A percentile compares a stretch with the other conserved stretches of the same genome.
Evolutionary conservation across 2,797 vertebrate species (phyloP).

Genomic region (Australoheros facetus): DNA sequence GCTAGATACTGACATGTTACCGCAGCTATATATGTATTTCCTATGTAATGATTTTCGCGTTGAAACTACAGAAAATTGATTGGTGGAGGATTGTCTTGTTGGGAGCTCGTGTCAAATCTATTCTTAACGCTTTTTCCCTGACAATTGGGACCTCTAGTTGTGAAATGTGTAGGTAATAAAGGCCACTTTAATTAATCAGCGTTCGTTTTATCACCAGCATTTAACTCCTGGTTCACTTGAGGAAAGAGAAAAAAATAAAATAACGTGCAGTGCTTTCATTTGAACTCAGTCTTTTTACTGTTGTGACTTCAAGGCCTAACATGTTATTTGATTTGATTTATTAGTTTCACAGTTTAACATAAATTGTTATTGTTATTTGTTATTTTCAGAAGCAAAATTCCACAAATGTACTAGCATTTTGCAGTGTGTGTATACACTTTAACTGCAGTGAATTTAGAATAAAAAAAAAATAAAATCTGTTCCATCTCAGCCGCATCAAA

Average conservation of each 20-base stretch:
- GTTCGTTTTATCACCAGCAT: not conserved
- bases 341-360: not conserved
- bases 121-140: not conserved
- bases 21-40: conserved; percentile 27
- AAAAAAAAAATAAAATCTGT: not conserved
- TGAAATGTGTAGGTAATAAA: not conserved
- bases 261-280: not conserved
- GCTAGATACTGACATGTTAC: conserved; percentile 32
- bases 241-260: not conserved
- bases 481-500: not conserved
- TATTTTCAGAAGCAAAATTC: not conserved
- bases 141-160: not conserved
- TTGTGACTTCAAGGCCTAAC: not conserved
- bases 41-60: conserved; percentile 36
- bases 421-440: not conserved
- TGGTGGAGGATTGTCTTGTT: conserved; percentile 3
- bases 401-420: not conserved
- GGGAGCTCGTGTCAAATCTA: not conserved
- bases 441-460: not conserved
- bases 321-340: not conserved
- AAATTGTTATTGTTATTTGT: too few relatives aligned
- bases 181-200: not conserved
- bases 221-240: not conserved
- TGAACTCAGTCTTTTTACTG: not conserved
- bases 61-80: conserved; percentile 15